Evolutionary conservation across 2,113 vertebrate genomes (phyloP).

Genomic region (Synchiropus splendidus): DNA sequence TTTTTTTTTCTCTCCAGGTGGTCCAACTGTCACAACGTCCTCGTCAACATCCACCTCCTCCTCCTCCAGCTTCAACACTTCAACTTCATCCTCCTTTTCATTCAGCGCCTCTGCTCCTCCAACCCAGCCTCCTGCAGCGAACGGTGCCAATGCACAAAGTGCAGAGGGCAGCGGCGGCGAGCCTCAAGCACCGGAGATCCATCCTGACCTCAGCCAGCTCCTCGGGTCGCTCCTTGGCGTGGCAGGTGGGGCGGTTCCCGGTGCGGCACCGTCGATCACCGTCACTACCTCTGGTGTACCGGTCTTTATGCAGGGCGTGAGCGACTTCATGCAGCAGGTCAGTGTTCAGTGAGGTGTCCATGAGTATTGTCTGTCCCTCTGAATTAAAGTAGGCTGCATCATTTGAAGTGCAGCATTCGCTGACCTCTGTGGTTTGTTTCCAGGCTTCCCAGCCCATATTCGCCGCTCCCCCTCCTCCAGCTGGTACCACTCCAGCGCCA

Average conservation of each 20-base stretch:
- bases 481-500: conserved; percentile 16
- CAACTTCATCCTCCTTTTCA: conserved; percentile 31
- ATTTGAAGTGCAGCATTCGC: too few species aligned
- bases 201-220: conserved; percentile 65
- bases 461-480: conserved; percentile 31
- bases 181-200: conserved; percentile 50
- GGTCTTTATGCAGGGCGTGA: conserved; percentile 80
- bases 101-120: conserved; percentile 42
- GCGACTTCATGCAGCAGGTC: conserved; percentile 78
- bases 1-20: conserved; percentile 29
- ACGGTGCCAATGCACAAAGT: conserved; percentile 2
- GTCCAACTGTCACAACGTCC: conserved; percentile 40
- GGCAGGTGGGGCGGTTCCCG: conserved; percentile 47
- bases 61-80: conserved; percentile 17
- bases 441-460: conserved; percentile 60
- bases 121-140: conserved; percentile 36
- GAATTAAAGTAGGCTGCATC: neutral
- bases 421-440: conserved; percentile 2
- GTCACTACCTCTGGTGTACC: conserved; percentile 79
- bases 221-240: conserved; percentile 77
- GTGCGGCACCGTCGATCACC: conserved; percentile 72
- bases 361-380: too few species aligned
- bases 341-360: conserved; percentile 46
- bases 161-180: conserved; percentile 16
- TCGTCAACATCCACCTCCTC: conserved; percentile 22